Base-by-base conservation (phyloP, 2,888 invertebrate species). In the Ptilodon capucinus region DNA sequence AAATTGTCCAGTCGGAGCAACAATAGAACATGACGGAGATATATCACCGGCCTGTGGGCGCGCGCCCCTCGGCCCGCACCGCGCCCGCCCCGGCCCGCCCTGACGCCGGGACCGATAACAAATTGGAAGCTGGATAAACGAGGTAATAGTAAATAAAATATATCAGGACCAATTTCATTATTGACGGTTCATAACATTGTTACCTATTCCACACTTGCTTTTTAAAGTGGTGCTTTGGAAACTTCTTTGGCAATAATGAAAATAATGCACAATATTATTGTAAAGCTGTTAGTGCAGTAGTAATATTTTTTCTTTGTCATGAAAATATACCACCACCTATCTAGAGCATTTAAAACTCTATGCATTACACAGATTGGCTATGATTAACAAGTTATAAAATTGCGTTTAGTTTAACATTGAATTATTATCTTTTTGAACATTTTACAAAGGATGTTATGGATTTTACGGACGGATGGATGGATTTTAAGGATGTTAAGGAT, bases 111-210 rank as follows among this genome's bases (percentile, higher is more conserved):
- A 54, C 57, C 70, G 63, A 68, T 71, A 79, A 70, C 70, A 78
- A 79, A 81, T 80, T 75, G 76, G 74, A 75, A 76, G 74, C 73
- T 72, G 74, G 68, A 74, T 70, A 69, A 78, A 73, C 69, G 72
- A 71, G 71, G 62, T 69, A 68, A 68, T 70, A 67, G 70, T 71
- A 72, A 75, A 79, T 77, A 79, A 78, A 75, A 77, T 77, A 76
- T 75, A 73, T 68, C 66, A 55, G 51, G 64, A 57, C 65, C 74
- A 75, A 76, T 79, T 76, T 72, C 69, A 62, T 69, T 72, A 74
- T 72, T 71, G 68, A 64, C 68, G 70, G 63, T 63, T 63, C 63
- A 64, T 58, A 64, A 58, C 43, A 40, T 48, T 54, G 54, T 28
- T 41, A 41, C 28, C 48, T 47, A 44, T 48, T 8, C 34, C 50